Evolutionary conservation across 1,140 invertebrate species (phyloP), one percentile per base, ranked within the genome.

Genomic region (Drosophila orena): DNA sequence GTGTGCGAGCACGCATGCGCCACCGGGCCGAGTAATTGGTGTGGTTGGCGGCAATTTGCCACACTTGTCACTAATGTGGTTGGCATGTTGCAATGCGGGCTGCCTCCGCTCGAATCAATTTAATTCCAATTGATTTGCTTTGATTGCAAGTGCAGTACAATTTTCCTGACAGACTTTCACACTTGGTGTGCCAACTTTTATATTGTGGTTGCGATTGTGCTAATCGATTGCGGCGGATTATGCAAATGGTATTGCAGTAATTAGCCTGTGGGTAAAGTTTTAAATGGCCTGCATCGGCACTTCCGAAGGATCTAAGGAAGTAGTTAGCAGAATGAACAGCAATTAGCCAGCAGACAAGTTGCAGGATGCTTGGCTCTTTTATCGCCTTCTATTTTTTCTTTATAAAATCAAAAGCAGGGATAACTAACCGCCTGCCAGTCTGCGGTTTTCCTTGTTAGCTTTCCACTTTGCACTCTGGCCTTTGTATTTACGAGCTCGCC

Each of bases 81-180:
- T 53, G 62, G 72, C 71, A 54, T 79, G 76, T 72, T 77, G 81
- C 54, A 73, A 56, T 65, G 44, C 44, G 12, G 17, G 11, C 37
- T 37, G 69, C 53, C 58, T 52, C 64, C 53, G 43, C 55, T 55
- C 60, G 52, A 61, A 55, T 73, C 71, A 72, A 72, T 72, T 79
- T 58, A 79, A 68, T 84, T 79, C 44, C 62, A 85, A 72, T 85
- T 59, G 52, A 79, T 76, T 71, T 42, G 66, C 35, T 50, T 62
- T 49, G 59, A 64, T 72, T 79, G 54, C 47, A 61, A 46, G 40
- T 43, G 57, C 47, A 47, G 17, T 42, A 20, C 47, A 70, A 70
- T 69, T 60, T 75, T 64, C 55, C 76, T 49, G 42, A 77, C 58
- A 74, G 65, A 79, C 80, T 80, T 77, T 84, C 81, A 79, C 80